A percentile compares a stretch with the other conserved stretches of the same genome.
phyloP scores from a whole-genome alignment of 2,797 vertebrate species.

The Sylvia borin region DNA sequence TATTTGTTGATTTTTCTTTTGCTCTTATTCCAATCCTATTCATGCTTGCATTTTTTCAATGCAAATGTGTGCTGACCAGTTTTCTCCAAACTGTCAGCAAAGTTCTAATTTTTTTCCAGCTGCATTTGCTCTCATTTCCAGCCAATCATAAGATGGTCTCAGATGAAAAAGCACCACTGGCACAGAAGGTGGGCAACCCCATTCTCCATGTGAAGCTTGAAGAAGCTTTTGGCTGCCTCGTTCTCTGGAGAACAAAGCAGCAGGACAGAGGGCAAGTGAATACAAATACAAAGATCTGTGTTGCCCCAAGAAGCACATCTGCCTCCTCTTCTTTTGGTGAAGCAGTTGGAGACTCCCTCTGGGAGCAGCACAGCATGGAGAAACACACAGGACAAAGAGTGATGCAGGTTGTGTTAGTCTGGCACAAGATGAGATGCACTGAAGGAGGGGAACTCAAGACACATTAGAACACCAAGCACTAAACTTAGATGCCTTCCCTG shows the following conservation, averaged over 20 bases:
- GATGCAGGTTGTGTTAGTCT: not conserved
- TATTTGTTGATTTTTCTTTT: not conserved
- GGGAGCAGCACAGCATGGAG: not conserved
- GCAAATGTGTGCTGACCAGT: not conserved
- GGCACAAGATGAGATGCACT: not conserved
- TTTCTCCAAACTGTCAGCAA: not conserved
- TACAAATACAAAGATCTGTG: not conserved
- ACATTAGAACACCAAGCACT: not conserved
- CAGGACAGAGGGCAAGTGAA: not conserved
- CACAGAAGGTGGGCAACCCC: not conserved
- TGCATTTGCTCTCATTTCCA: not conserved
- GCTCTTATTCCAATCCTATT: not conserved
- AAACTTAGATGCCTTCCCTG: not conserved
- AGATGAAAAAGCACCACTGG: not conserved
- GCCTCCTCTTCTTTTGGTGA: not conserved
- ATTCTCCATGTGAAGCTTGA: not conserved
- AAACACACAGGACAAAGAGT: not conserved
- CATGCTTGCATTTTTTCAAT: not conserved
- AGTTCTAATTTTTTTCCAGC: not conserved
- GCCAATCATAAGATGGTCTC: not conserved
- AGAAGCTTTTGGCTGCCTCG: not conserved
- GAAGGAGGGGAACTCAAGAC: not conserved
- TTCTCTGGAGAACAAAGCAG: not conserved
- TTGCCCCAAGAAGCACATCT: not conserved
- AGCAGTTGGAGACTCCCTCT: not conserved